These are phyloP conservation scores for Xiphorhynchus elegans DNA, from an alignment of 2,113 vertebrate species.

Conservation along the genomic window DNA sequence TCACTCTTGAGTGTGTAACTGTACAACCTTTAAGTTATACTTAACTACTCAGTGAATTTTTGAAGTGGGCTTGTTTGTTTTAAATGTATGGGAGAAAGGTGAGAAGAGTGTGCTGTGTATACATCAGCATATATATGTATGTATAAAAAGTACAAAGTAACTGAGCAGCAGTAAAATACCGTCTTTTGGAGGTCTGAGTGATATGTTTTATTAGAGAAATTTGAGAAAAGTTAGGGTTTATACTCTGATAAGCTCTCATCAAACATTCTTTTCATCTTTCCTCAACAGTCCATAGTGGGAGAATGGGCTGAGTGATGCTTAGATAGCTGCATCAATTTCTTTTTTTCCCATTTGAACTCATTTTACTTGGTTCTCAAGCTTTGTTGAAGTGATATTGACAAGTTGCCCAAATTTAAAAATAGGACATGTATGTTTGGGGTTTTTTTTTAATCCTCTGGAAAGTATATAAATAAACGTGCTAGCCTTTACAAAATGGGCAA, in stretches of 20 bases:
- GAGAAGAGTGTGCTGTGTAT: background rate
- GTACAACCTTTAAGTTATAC: background rate
- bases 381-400: background rate
- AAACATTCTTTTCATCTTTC: background rate
- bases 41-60: background rate
- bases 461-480: background rate
- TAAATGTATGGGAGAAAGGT: background rate
- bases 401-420: background rate
- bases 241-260: background rate
- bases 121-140: rapidly evolving
- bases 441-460: background rate
- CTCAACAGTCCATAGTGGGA: too few relatives aligned
- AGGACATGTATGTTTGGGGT: background rate
- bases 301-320: background rate
- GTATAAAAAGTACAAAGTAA: background rate
- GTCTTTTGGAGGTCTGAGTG: background rate
- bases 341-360: background rate
- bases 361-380: background rate
- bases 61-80: background rate
- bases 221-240: background rate
- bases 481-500: background rate
- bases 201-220: background rate
- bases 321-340: background rate
- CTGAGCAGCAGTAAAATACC: background rate
- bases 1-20: background rate